Evolutionary conservation across 2,113 vertebrate species (phyloP).

Genomic region (Herpetotheres cachinnans): DNA sequence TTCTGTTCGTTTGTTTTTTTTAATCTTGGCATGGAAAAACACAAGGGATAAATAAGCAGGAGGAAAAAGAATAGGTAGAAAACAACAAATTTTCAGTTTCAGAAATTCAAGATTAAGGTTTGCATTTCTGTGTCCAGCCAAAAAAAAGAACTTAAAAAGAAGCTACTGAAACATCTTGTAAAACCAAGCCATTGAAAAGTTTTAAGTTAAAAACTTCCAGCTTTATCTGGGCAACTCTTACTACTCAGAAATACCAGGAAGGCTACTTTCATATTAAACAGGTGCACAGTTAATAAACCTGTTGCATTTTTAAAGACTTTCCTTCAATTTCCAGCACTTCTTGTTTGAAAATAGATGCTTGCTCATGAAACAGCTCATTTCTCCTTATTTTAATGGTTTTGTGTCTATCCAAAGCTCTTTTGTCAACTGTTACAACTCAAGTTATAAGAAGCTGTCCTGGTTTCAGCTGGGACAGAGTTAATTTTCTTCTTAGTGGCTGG

Average conservation of each 20-base stretch:
- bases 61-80: background rate
- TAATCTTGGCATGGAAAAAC: background rate
- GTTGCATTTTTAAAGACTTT: background rate
- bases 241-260: background rate
- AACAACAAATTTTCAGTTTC: background rate
- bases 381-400: background rate
- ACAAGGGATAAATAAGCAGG: background rate
- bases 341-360: background rate
- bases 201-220: background rate
- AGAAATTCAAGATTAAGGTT: background rate
- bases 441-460: background rate
- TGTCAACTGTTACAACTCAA: background rate
- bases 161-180: background rate
- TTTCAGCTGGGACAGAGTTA: no score
- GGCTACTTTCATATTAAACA: background rate
- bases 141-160: background rate
- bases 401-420: background rate
- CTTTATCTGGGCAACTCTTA: background rate
- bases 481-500: no score
- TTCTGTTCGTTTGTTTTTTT: background rate
- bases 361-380: background rate
- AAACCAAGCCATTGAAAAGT: background rate
- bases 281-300: background rate
- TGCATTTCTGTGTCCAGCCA: background rate
- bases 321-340: background rate